A percentile compares a stretch with the other conserved stretches of the same genome.
phyloP scores from a whole-genome alignment of 2,888 invertebrate genomes.

The Ashinkailepas kermadecensis region DNA sequence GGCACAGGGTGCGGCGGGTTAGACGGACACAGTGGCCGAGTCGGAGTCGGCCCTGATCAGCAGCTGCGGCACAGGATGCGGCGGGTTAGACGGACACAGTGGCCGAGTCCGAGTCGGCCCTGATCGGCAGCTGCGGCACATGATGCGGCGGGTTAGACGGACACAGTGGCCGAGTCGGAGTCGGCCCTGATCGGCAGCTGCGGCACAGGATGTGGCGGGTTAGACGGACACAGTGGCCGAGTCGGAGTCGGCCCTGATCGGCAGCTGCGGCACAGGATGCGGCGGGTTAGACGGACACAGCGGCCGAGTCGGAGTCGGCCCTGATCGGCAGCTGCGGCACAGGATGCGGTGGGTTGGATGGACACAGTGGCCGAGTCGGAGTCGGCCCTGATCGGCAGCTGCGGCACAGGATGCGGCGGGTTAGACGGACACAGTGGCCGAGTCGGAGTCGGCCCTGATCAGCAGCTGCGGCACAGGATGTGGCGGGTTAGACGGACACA shows the following conservation, averaged over 20 bases:
- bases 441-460: background rate
- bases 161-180: background rate
- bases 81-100: background rate
- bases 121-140: background rate
- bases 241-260: background rate
- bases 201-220: background rate
- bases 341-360: background rate
- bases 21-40: background rate
- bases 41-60: background rate
- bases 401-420: background rate
- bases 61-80: background rate
- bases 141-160: background rate
- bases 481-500: background rate
- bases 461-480: background rate
- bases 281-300: background rate
- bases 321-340: background rate
- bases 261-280: background rate
- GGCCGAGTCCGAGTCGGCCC: background rate
- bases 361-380: background rate
- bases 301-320: background rate
- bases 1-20: background rate
- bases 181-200: conserved; percentile 8
- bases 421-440: background rate
- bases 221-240: background rate
- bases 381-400: conserved; percentile 8